Evolutionary conservation across 2,888 invertebrate species (phyloP), one percentile per base, ranked within the genome.

Genomic region (Zele albiditarsus): DNA sequence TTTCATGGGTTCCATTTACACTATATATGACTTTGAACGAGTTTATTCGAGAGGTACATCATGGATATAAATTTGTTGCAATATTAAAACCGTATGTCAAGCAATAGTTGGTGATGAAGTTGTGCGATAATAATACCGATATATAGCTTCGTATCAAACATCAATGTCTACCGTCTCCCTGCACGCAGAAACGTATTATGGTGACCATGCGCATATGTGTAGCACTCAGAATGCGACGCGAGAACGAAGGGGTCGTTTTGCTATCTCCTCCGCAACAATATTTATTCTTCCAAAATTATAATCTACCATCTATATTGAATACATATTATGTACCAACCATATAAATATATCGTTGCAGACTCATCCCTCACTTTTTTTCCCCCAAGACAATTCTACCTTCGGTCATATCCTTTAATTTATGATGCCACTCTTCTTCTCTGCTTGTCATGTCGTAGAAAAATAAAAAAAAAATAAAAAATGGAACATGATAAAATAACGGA

Each of bases 161-260:
- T 81, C 82, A 83, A 84, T 85, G 86, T 87, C 84, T 84, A 87
- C 82, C 82, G 82, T 84, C 86, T 84, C 87, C 87, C 83, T n/a
- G n/a, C n/a, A 87, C 86, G 84, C 84, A 71, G 73, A 75, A 79
- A 31, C 62, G 2, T 80, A 79, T 72, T 78, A 76, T 75, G 76
- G 80, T 76, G 82, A 79, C 82, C 80, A 81, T 82, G 76, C 77
- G 80, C 78, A 81, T 81, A 73, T 73, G 71, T 78, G 12, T 38
- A 38, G 38, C 38, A 12, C 8, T 0, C 38, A 38, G 38, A 38
- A 38, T 12, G 2, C 38, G 12, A 71, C 71, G 76, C 68, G 73
- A 20, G 70, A 75, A 70, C 74, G 73, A 49, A 69, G 63, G 71
- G 75, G 71, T 75, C 74, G 74, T 78, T 78, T 79, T 73, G 79